These are phyloP conservation scores for Chlamydotis undulata DNA, from an alignment of 2,113 vertebrate genomes.

Conservation along the genomic window DNA sequence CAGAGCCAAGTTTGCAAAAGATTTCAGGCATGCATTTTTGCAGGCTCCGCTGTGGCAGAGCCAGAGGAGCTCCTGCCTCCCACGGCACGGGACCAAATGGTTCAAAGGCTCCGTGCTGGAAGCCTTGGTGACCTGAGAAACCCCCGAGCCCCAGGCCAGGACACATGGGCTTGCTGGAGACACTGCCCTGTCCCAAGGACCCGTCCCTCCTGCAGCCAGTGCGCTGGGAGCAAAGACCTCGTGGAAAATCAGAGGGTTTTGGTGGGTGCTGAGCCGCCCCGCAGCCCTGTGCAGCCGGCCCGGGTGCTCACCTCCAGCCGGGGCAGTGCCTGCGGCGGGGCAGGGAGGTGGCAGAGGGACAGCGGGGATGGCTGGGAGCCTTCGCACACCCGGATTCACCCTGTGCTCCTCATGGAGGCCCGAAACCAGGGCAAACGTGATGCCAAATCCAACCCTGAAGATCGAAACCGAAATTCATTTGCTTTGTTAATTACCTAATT, in stretches of 20 bases:
- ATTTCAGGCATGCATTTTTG: not conserved
- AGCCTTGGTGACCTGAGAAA: not conserved
- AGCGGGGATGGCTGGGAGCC: not conserved
- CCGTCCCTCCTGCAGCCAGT: not conserved
- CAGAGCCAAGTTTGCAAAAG: not conserved
- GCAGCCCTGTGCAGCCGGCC: not conserved
- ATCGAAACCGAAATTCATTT: conserved; percentile 59
- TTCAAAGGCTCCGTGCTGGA: not conserved
- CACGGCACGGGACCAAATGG: not conserved
- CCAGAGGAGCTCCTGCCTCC: conserved; percentile 8
- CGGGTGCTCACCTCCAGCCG: not conserved
- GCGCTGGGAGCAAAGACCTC: not conserved
- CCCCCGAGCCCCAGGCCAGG: not conserved
- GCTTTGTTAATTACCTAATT: conserved; percentile 62
- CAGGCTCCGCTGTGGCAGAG: not conserved
- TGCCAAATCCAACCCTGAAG: conserved; percentile 33
- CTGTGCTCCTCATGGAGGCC: not conserved
- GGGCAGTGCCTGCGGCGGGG: not conserved
- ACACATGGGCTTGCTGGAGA: not conserved
- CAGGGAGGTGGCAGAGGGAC: not conserved
- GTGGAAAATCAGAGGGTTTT: not conserved
- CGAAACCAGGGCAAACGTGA: not conserved
- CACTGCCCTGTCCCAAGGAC: not conserved
- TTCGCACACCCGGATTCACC: not conserved
- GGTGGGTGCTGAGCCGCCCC: not conserved